Conservation (phyloP, 1,140 invertebrate genomes). For the Pseudobourletiella spinata region DNA sequence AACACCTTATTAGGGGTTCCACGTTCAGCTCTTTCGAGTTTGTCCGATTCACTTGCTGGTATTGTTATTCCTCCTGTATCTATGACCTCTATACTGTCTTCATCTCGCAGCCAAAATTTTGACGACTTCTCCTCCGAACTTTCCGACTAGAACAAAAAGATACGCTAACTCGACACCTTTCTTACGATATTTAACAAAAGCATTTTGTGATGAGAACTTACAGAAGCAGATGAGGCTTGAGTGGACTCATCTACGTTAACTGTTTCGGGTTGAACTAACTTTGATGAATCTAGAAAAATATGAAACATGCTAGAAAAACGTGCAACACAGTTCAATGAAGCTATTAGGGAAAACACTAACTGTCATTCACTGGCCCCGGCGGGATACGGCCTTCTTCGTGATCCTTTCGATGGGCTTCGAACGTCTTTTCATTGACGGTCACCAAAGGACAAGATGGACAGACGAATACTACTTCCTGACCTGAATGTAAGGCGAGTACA, state of each 20-base stretch:
- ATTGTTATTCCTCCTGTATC: constrained; percentile 44
- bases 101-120: constrained; percentile 39
- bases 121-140: too few relatives aligned
- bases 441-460: constrained; percentile 52
- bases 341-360: too few relatives aligned
- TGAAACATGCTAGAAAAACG: too few relatives aligned
- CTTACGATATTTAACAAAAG: too few relatives aligned
- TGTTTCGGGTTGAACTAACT: too few relatives aligned
- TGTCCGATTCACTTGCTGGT: constrained; percentile 12
- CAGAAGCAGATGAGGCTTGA: constrained; percentile 37
- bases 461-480: constrained; percentile 44
- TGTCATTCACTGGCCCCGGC: too few relatives aligned
- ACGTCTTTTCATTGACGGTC: constrained; percentile 51
- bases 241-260: constrained; percentile 44
- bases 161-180: too few relatives aligned
- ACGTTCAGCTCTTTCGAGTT: neutral
- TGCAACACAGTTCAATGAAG: too few relatives aligned
- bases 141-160: too few relatives aligned
- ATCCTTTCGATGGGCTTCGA: constrained; percentile 48
- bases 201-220: too few relatives aligned
- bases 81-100: constrained; percentile 48
- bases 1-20: too few relatives aligned
- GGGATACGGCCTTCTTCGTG: constrained; percentile 48
- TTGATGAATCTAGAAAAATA: too few relatives aligned
- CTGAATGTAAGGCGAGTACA: constrained; percentile 54